A percentile compares a stretch with the other conserved stretches of the same genome.
Evolutionary conservation across 1,140 invertebrate species (phyloP).

Genomic region (Temnothorax curvispinosus): DNA sequence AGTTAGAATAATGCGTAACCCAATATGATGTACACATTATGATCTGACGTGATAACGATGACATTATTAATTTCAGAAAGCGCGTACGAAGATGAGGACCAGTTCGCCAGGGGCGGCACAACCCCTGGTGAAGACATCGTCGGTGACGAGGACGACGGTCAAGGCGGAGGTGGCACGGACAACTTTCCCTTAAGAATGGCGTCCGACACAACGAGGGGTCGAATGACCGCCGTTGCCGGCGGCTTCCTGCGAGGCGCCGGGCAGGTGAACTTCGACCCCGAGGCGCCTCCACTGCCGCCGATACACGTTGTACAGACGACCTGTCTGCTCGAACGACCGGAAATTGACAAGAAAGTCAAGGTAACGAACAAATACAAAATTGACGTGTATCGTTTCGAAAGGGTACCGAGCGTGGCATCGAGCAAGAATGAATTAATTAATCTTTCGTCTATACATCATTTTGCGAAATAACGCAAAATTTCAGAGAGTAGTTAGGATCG

Average conservation of each 20-base stretch:
- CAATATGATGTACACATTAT: too few species aligned
- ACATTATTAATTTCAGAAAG: constrained; percentile 78
- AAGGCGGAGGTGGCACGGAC: constrained; percentile 26
- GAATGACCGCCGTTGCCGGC: constrained; percentile 67
- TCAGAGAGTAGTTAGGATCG: neutral
- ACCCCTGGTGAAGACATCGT: constrained; percentile 79
- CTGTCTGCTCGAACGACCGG: constrained; percentile 84
- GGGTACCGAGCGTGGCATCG: neutral
- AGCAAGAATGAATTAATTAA: neutral
- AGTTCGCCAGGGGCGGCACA: constrained; percentile 76
- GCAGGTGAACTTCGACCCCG: constrained; percentile 82
- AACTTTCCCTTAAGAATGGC: constrained; percentile 76
- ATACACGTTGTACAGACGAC: constrained; percentile 75
- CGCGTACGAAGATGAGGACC: constrained; percentile 83
- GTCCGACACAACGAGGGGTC: constrained; percentile 59
- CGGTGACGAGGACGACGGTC: constrained; percentile 78
- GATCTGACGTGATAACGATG: too few species aligned
- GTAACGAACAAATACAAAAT: constrained; percentile 72
- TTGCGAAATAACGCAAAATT: neutral
- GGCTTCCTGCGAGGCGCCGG: constrained; percentile 75
- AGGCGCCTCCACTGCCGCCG: constrained; percentile 79
- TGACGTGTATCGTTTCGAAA: neutral
- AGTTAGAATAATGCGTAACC: too few species aligned
- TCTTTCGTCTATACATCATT: neutral
- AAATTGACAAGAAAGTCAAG: constrained; percentile 87